A percentile compares a stretch with the other conserved stretches of the same genome.
phyloP scores from a whole-genome alignment of 2,113 vertebrate species.

The Bufo bufo region DNA sequence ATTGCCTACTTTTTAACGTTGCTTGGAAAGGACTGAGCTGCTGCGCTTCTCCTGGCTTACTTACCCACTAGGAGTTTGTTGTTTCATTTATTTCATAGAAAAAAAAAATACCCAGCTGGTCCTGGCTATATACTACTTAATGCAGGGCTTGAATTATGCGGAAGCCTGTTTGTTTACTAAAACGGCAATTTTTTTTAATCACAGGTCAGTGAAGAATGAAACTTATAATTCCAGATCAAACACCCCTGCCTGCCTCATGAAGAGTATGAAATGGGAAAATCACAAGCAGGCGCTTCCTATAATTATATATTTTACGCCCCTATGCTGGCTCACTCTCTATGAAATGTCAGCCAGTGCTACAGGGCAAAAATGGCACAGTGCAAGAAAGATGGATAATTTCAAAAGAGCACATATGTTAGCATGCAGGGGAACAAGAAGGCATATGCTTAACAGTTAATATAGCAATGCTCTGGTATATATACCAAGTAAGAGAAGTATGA shows the following conservation, averaged over 20 bases:
- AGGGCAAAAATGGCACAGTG: slow-evolving; percentile 66
- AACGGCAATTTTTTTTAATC: slow-evolving; percentile 72
- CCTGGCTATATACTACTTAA: slow-evolving; percentile 37
- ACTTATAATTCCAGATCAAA: slow-evolving; percentile 69
- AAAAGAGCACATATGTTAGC: slow-evolving; percentile 67
- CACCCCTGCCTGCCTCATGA: slow-evolving; percentile 61
- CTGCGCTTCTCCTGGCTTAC: background rate
- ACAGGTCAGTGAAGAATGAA: slow-evolving; percentile 71
- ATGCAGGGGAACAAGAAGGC: slow-evolving; percentile 7
- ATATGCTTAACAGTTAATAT: slow-evolving; percentile 15
- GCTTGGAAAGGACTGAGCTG: slow-evolving; percentile 29
- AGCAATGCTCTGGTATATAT: slow-evolving; percentile 11
- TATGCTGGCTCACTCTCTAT: slow-evolving; percentile 64
- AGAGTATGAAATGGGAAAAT: slow-evolving; percentile 67
- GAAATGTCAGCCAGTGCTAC: slow-evolving; percentile 77
- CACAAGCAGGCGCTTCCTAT: slow-evolving; percentile 67
- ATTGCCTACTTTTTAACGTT: slow-evolving; percentile 36
- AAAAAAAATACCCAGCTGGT: background rate
- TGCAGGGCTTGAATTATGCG: slow-evolving; percentile 63
- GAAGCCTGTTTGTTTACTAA: slow-evolving; percentile 69
- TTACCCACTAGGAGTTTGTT: slow-evolving; percentile 15
- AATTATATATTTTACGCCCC: slow-evolving; percentile 68
- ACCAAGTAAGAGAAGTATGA: background rate
- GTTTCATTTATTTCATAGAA: slow-evolving; percentile 37
- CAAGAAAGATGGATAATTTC: slow-evolving; percentile 64